These are phyloP conservation scores for Lycocerus yunnanus DNA, from an alignment of 2,888 invertebrate species.

Conservation along the genomic window DNA sequence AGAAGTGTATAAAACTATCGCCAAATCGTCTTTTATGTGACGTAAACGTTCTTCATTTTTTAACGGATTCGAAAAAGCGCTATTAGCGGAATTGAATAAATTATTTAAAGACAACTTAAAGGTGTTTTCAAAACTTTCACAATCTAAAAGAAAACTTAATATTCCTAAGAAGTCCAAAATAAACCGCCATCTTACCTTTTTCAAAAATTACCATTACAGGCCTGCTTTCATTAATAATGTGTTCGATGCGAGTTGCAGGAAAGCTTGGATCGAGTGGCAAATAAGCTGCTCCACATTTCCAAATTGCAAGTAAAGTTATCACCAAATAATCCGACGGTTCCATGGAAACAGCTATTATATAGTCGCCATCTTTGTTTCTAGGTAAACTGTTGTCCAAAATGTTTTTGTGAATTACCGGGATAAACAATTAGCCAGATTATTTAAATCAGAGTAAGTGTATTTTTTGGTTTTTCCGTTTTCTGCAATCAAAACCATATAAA, in stretches of 20 bases:
- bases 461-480: constrained; percentile 42
- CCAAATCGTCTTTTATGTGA: constrained; percentile 60
- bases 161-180: background rate
- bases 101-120: constrained; percentile 57
- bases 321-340: constrained; percentile 74
- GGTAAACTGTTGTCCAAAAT: constrained; percentile 51
- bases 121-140: constrained; percentile 40
- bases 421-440: constrained; percentile 62
- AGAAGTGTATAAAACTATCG: constrained; percentile 81
- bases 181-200: constrained; percentile 56
- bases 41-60: constrained; percentile 55
- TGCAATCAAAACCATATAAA: constrained; percentile 18
- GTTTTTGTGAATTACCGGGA: constrained; percentile 60
- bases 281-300: constrained; percentile 85
- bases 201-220: constrained; percentile 74
- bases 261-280: constrained; percentile 77
- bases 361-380: constrained; percentile 70
- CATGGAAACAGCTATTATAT: constrained; percentile 78
- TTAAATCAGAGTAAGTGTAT: constrained; percentile 61
- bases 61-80: constrained; percentile 53
- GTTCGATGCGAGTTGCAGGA: constrained; percentile 73
- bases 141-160: constrained; percentile 8
- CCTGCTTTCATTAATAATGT: constrained; percentile 75
- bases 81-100: constrained; percentile 56
- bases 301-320: constrained; percentile 70